phyloP scores from a whole-genome alignment of 2,888 invertebrate species.

The Hanleya hanleyi region DNA sequence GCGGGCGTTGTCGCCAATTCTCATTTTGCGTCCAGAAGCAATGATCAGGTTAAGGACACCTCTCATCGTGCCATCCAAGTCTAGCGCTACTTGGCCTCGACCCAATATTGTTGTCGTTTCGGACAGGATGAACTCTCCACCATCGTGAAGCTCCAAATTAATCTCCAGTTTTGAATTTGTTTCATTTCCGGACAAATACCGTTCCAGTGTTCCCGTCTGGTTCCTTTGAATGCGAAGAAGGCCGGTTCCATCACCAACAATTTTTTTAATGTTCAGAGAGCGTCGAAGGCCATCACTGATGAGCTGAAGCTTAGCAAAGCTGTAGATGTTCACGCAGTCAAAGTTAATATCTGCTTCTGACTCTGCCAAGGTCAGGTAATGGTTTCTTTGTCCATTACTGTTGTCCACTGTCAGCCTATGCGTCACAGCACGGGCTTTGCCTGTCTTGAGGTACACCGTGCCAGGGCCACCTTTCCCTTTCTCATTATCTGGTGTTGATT shows the following conservation, averaged over 20 bases:
- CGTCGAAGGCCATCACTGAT: slow-evolving; percentile 41
- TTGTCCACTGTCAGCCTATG: slow-evolving; percentile 53
- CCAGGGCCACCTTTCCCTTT: slow-evolving; percentile 56
- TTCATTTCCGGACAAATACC: slow-evolving; percentile 30
- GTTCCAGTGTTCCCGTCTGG: slow-evolving; percentile 54
- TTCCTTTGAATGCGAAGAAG: slow-evolving; percentile 47
- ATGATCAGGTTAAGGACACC: slow-evolving; percentile 50
- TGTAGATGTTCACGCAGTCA: slow-evolving; percentile 45
- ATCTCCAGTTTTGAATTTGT: slow-evolving; percentile 52
- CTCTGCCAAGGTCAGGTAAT: slow-evolving; percentile 53
- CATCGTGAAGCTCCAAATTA: slow-evolving; percentile 56
- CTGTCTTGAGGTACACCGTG: slow-evolving; percentile 42
- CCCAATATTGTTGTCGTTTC: slow-evolving; percentile 56
- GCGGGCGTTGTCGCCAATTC: slow-evolving; percentile 52
- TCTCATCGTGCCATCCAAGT: slow-evolving; percentile 51
- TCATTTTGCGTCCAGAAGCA: slow-evolving; percentile 41
- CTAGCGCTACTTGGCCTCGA: slow-evolving; percentile 48
- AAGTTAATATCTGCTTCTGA: slow-evolving; percentile 36
- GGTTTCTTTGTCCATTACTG: slow-evolving; percentile 47
- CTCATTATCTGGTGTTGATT: slow-evolving; percentile 37
- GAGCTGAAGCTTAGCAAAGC: slow-evolving; percentile 55
- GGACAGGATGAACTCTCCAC: slow-evolving; percentile 58
- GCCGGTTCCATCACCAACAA: slow-evolving; percentile 57
- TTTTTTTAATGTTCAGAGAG: slow-evolving; percentile 46
- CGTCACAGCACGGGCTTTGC: slow-evolving; percentile 24